A percentile compares a stretch with the other conserved stretches of the same genome.
phyloP scores from a whole-genome alignment of 2,797 vertebrate genomes.

The Pseudomugil gertrudae region DNA sequence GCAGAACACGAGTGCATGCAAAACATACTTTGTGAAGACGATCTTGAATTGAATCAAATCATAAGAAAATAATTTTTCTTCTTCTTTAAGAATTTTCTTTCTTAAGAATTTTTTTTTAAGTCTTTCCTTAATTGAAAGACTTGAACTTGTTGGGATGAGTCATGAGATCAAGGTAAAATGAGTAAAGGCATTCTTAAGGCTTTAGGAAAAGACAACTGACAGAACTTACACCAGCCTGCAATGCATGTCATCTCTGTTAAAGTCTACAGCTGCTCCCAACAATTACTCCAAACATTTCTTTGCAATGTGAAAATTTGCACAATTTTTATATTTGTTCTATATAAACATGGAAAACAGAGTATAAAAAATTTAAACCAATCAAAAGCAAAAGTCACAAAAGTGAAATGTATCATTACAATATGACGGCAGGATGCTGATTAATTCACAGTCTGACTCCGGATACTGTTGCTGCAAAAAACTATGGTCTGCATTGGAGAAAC shows the following conservation, averaged over 20 bases:
- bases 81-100: no score
- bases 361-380: not conserved
- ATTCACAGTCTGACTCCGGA: no score
- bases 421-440: not conserved
- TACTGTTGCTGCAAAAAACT: no score
- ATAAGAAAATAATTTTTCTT: not conserved
- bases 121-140: no score
- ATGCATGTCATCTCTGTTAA: not conserved
- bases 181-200: not conserved
- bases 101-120: no score
- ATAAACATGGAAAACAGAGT: not conserved
- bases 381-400: not conserved
- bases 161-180: not conserved
- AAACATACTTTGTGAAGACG: not conserved
- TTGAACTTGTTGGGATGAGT: not conserved
- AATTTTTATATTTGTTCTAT: not conserved
- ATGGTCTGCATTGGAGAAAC: not conserved
- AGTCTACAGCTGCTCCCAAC: not conserved
- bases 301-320: not conserved
- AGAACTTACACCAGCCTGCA: not conserved
- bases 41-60: not conserved
- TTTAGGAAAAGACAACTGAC: not conserved
- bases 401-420: not conserved
- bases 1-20: conserved; percentile 24
- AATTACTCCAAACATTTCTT: no score